A percentile compares a stretch with the other conserved stretches of the same genome.
Evolutionary conservation across 1,140 invertebrate genomes (phyloP).

Genomic region (Charaxes varanes): DNA sequence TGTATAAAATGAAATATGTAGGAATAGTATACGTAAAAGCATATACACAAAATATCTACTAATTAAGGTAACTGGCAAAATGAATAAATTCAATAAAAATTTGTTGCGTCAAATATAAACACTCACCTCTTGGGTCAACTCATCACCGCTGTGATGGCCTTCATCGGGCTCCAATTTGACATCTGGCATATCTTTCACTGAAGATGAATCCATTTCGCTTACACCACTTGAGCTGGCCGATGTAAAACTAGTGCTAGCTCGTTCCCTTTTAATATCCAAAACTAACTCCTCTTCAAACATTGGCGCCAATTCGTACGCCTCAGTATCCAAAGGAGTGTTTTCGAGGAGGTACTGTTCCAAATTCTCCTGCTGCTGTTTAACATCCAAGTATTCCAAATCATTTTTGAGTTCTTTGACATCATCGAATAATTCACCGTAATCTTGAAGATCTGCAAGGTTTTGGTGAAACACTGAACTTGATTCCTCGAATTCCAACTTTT

Average conservation of each 20-base stretch:
- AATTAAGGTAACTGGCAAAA: no score
- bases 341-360: conserved; percentile 63
- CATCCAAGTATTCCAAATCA: conserved; percentile 51
- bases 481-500: conserved; percentile 44
- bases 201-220: conserved; percentile 57
- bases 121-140: conserved; percentile 71
- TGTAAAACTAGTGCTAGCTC: conserved; percentile 70
- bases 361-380: conserved; percentile 56
- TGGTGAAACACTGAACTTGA: conserved; percentile 58
- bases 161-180: conserved; percentile 66
- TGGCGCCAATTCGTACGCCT: conserved; percentile 54
- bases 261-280: conserved; percentile 58
- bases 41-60: no score
- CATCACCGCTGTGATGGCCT: conserved; percentile 61
- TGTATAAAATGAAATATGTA: no score
- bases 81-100: no score
- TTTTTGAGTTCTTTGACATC: conserved; percentile 53
- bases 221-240: conserved; percentile 68
- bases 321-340: conserved; percentile 60
- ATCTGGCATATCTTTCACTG: conserved; percentile 35
- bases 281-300: conserved; percentile 62
- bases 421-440: conserved; percentile 61
- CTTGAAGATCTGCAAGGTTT: conserved; percentile 63
- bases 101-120: no score
- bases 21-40: no score